A percentile compares a stretch with the other conserved stretches of the same genome.
Evolutionary conservation across 2,113 vertebrate genomes (phyloP).

Genomic region (Thamnaconus septentrionalis): DNA sequence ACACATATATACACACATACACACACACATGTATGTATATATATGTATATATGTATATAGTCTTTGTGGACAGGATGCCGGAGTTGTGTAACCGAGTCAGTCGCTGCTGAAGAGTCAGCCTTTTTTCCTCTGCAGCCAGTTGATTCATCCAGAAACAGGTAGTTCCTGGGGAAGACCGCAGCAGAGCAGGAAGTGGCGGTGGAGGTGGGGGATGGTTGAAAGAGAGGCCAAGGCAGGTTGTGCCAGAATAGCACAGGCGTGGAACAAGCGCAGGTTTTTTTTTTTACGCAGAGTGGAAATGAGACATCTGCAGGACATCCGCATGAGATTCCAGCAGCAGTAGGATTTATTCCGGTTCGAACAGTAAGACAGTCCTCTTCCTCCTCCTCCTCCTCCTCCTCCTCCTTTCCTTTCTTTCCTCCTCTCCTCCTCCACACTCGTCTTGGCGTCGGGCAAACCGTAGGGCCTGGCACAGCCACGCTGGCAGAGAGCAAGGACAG

Average conservation of each 20-base stretch:
- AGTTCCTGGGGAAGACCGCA: constrained; percentile 12
- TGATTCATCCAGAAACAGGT: constrained; percentile 47
- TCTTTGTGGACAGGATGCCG: constrained; percentile 20
- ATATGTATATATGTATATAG: too few relatives aligned
- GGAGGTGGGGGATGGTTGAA: constrained; percentile 6
- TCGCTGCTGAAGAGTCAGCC: constrained; percentile 23
- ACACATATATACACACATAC: too few relatives aligned
- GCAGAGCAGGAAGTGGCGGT: neutral
- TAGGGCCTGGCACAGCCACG: constrained; percentile 28
- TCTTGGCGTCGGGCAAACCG: constrained; percentile 25
- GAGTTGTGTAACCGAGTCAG: constrained; percentile 30
- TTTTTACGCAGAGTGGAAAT: neutral
- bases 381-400: too few relatives aligned
- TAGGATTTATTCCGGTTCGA: too few relatives aligned
- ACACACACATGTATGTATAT: too few relatives aligned
- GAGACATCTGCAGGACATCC: neutral
- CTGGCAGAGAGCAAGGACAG: constrained; percentile 44
- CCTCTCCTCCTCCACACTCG: constrained; percentile 23
- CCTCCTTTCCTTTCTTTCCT: neutral
- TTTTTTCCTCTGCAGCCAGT: constrained; percentile 30
- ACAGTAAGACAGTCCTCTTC: neutral
- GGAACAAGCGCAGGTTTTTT: too few relatives aligned
- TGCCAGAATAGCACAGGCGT: neutral
- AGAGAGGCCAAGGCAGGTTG: neutral
- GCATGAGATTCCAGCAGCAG: too few relatives aligned